phyloP scores from a whole-genome alignment of 2,113 vertebrate species.

The Antechinus flavipes region DNA sequence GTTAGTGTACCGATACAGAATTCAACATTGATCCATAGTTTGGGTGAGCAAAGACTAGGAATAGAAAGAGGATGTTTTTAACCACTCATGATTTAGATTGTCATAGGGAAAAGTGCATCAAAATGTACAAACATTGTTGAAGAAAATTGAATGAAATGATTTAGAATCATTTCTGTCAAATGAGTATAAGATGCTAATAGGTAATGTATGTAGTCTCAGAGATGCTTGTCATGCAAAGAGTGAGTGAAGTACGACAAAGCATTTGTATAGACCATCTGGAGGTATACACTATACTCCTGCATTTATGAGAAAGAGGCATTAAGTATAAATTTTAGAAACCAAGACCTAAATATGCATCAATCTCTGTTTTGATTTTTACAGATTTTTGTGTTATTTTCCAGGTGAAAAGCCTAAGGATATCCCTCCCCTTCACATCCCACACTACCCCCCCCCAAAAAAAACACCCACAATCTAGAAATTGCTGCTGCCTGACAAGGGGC shows the following conservation, averaged over 20 bases:
- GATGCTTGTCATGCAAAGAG: conserved; percentile 89
- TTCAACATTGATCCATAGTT: background rate
- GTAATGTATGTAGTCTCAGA: conserved; percentile 87
- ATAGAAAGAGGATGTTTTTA: conserved; percentile 13
- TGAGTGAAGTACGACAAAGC: conserved; percentile 85
- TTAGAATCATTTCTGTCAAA: conserved; percentile 82
- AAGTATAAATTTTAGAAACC: conserved; percentile 83
- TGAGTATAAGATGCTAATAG: conserved; percentile 88
- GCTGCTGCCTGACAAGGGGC: background rate
- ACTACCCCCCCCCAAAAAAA: too few relatives aligned
- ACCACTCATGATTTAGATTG: background rate
- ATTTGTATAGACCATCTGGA: conserved; percentile 90
- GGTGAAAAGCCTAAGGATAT: conserved; percentile 69
- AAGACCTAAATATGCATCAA: conserved; percentile 84
- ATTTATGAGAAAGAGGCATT: conserved; percentile 85
- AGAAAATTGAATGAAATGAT: conserved; percentile 80
- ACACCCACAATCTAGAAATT: background rate
- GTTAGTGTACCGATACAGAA: background rate
- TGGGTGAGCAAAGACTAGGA: background rate
- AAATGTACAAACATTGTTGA: conserved; percentile 80
- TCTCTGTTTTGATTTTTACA: conserved; percentile 75
- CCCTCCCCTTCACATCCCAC: accelerated
- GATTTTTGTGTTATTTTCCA: conserved; percentile 65
- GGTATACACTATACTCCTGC: conserved; percentile 79
- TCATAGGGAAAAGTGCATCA: conserved; percentile 58